Evolutionary conservation across 2,113 vertebrate species (phyloP).

Genomic region (Phrynocephalus versicolor): DNA sequence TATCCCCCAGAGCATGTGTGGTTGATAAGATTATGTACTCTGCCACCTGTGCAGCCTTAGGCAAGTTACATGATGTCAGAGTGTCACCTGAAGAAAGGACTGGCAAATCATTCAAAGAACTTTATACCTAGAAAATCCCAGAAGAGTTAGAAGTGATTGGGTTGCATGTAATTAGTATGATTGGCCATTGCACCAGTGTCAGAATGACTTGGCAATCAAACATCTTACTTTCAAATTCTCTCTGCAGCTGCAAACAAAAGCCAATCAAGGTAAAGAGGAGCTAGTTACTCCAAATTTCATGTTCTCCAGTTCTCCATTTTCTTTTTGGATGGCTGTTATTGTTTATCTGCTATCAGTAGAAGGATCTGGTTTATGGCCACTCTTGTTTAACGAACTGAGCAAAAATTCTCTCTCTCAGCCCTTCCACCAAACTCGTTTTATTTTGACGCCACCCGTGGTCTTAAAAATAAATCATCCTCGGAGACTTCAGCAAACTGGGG

Average conservation of each 20-base stretch:
- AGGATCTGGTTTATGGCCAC: too few relatives aligned
- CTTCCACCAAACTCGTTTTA: neutral
- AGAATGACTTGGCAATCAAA: neutral
- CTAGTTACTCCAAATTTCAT: neutral
- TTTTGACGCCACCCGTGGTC: neutral
- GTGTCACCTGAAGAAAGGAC: too few relatives aligned
- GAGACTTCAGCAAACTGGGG: neutral
- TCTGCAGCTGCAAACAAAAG: neutral
- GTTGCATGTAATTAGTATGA: too few relatives aligned
- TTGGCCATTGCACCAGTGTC: neutral
- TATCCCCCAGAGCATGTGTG: too few relatives aligned
- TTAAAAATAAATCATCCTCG: neutral
- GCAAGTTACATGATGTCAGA: too few relatives aligned
- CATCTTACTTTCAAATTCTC: neutral
- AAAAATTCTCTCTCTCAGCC: neutral
- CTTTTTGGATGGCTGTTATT: neutral
- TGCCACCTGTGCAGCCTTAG: too few relatives aligned
- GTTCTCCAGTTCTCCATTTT: neutral
- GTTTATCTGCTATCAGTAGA: neutral
- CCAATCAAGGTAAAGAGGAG: neutral
- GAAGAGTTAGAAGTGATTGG: too few relatives aligned
- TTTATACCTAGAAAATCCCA: too few relatives aligned
- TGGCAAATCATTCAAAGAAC: too few relatives aligned
- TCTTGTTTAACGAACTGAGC: too few relatives aligned
- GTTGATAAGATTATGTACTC: too few relatives aligned